These are phyloP conservation scores for Falco berigora DNA, from an alignment of 2,797 vertebrate species.

Conservation along the genomic window DNA sequence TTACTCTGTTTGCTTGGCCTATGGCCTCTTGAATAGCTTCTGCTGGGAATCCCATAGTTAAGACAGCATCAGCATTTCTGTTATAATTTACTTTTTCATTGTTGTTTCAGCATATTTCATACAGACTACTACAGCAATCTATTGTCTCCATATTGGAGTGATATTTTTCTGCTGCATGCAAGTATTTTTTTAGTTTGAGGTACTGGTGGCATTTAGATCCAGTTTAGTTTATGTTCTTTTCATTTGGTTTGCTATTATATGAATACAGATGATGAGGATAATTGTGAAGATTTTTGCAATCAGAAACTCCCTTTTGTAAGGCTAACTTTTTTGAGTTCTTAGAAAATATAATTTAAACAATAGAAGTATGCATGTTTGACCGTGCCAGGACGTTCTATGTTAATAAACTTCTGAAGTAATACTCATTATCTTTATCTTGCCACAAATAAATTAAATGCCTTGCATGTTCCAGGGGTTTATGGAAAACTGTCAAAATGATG, in stretches of 20 bases:
- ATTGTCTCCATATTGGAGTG: background rate
- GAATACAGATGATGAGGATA: background rate
- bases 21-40: constrained; percentile 23
- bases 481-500: constrained; percentile 51
- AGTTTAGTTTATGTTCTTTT: background rate
- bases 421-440: constrained; percentile 40
- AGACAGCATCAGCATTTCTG: constrained; percentile 2
- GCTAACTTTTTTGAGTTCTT: background rate
- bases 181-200: background rate
- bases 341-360: constrained; percentile 39
- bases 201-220: background rate
- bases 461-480: constrained; percentile 18
- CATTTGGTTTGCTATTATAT: background rate
- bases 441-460: constrained; percentile 36
- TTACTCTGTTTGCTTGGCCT: constrained; percentile 54
- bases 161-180: background rate
- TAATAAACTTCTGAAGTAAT: constrained; percentile 29
- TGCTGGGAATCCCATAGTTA: background rate
- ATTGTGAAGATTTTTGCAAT: background rate
- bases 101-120: background rate
- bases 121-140: background rate
- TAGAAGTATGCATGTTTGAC: background rate
- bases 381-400: constrained; percentile 2
- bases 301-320: background rate
- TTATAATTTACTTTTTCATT: background rate